Conservation (phyloP, 2,888 invertebrate species). For the Chloroclystis v-ata region DNA sequence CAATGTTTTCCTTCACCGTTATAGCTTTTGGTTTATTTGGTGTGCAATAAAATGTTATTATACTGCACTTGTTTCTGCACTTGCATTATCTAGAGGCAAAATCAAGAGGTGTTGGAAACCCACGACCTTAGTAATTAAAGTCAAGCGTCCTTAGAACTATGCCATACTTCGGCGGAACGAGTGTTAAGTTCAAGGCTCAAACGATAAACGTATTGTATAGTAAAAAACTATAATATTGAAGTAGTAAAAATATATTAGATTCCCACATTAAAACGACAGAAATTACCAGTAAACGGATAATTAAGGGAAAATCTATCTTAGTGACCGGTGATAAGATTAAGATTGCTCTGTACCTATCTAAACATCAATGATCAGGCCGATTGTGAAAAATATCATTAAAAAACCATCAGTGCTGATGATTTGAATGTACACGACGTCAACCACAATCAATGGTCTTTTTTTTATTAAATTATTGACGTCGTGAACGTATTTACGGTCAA, state of each 20-base stretch:
- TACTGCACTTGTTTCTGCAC: no score
- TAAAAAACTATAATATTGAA: no score
- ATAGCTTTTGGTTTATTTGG: no score
- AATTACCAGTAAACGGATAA: slow-evolving; percentile 38
- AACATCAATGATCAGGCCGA: slow-evolving; percentile 75
- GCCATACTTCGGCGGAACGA: no score
- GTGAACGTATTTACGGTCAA: slow-evolving; percentile 37
- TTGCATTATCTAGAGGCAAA: no score
- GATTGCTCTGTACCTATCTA: slow-evolving; percentile 52
- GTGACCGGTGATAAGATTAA: slow-evolving; percentile 32
- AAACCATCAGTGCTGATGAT: slow-evolving; percentile 77
- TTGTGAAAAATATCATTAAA: slow-evolving; percentile 80
- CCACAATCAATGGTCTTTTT: slow-evolving; percentile 72
- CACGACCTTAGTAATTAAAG: no score
- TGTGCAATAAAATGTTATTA: no score
- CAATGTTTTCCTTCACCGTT: no score
- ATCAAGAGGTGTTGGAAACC: no score
- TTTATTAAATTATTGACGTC: slow-evolving; percentile 68
- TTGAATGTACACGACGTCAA: slow-evolving; percentile 69
- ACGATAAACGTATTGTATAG: no score
- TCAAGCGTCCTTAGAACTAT: no score
- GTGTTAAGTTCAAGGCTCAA: no score
- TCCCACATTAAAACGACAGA: slow-evolving; percentile 31
- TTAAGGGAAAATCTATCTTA: slow-evolving; percentile 34
- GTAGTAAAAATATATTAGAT: slow-evolving; percentile 8